These are phyloP conservation scores for Lycia hirtaria DNA, from an alignment of 2,888 invertebrate genomes.

Conservation along the genomic window DNA sequence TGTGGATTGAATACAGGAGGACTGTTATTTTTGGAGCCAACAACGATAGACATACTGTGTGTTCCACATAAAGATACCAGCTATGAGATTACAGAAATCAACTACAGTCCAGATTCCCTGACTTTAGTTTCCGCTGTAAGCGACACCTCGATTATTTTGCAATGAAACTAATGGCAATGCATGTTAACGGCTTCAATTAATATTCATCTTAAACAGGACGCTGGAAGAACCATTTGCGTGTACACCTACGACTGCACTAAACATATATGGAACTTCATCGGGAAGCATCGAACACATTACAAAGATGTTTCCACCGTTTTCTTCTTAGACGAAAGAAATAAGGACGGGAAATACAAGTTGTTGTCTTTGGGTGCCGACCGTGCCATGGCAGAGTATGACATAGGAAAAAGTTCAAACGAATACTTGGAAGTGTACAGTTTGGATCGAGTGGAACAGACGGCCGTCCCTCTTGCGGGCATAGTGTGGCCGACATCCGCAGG, in stretches of 20 bases:
- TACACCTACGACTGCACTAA: conserved; percentile 67
- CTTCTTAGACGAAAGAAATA: conserved; percentile 76
- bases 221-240: conserved; percentile 78
- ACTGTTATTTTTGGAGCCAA: conserved; percentile 85
- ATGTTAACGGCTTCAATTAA: too few relatives aligned
- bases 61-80: conserved; percentile 76
- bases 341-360: conserved; percentile 71
- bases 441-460: conserved; percentile 87
- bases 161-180: too few relatives aligned
- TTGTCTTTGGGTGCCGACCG: conserved; percentile 86
- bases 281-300: conserved; percentile 87
- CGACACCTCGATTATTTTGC: too few relatives aligned
- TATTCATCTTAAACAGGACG: conserved; percentile 81
- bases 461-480: conserved; percentile 82
- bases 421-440: conserved; percentile 72
- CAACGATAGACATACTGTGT: conserved; percentile 77
- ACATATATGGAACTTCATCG: conserved; percentile 81
- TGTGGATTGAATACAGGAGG: conserved; percentile 86
- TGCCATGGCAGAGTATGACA: conserved; percentile 85
- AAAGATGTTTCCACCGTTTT: conserved; percentile 83
- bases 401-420: conserved; percentile 73
- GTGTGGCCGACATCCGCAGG: conserved; percentile 63
- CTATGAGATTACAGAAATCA: conserved; percentile 76
- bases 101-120: conserved; percentile 80
- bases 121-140: conserved; percentile 86